Evolutionary conservation across 1,140 invertebrate species (phyloP).

Genomic region (Andrena cerasifolii): DNA sequence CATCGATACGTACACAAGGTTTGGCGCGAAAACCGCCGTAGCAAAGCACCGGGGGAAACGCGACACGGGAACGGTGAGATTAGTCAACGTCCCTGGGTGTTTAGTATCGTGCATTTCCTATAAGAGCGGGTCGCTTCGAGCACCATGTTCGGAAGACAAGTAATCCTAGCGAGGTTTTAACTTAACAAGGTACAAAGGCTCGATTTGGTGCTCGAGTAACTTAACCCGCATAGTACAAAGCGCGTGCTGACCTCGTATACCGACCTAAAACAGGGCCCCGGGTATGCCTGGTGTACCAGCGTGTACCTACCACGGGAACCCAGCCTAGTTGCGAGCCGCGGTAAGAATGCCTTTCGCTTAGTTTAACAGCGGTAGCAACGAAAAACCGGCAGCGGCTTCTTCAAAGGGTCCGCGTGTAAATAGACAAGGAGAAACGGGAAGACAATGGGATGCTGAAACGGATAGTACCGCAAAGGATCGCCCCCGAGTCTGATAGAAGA

Average conservation of each 20-base stretch:
- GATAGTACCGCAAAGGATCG: slow-evolving; percentile 69
- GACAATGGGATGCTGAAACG: slow-evolving; percentile 75
- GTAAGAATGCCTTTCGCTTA: slow-evolving; percentile 75
- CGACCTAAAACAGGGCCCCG: slow-evolving; percentile 62
- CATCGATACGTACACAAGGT: slow-evolving; percentile 19
- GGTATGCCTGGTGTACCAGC: slow-evolving; percentile 62
- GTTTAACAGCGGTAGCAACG: slow-evolving; percentile 76
- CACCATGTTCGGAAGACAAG: slow-evolving; percentile 54
- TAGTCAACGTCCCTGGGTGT: slow-evolving; percentile 44
- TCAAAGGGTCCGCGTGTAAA: slow-evolving; percentile 73
- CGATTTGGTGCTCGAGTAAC: slow-evolving; percentile 68
- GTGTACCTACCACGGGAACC: slow-evolving; percentile 64
- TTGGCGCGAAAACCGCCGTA: slow-evolving; percentile 33
- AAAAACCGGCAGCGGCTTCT: slow-evolving; percentile 69
- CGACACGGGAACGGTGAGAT: slow-evolving; percentile 19
- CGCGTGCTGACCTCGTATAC: slow-evolving; percentile 66
- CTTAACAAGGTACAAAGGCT: slow-evolving; percentile 66
- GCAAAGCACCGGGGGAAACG: slow-evolving; percentile 23
- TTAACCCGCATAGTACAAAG: slow-evolving; percentile 71
- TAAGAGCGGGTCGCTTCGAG: slow-evolving; percentile 22
- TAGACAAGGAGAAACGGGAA: slow-evolving; percentile 68
- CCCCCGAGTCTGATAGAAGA: slow-evolving; percentile 65
- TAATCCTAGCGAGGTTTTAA: slow-evolving; percentile 56
- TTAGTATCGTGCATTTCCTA: slow-evolving; percentile 44
- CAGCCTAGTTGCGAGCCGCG: slow-evolving; percentile 51